phyloP scores from a whole-genome alignment of 2,797 vertebrate species.

The Ceryle rudis region DNA sequence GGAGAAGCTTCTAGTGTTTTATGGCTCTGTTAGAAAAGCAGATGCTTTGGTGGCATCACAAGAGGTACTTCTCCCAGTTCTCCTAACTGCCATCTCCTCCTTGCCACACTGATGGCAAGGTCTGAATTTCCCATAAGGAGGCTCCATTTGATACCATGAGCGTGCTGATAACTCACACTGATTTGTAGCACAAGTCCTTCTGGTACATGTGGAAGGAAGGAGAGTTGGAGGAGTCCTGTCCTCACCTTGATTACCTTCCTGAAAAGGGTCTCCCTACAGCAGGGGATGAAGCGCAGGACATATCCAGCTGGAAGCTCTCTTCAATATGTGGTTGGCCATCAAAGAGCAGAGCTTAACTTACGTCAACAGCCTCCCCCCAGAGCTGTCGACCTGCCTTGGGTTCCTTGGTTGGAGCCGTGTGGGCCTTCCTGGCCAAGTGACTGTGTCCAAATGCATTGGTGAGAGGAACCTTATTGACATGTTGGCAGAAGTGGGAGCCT shows the following conservation, averaged over 20 bases:
- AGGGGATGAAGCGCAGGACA: not conserved
- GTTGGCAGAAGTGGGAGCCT: not conserved
- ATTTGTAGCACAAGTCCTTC: not conserved
- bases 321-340: not conserved
- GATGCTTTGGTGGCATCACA: not conserved
- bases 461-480: slow-evolving; percentile 33
- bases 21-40: not conserved
- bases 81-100: not conserved
- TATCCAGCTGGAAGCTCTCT: not conserved
- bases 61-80: not conserved
- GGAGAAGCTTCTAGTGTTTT: not conserved
- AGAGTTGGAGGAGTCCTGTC: not conserved
- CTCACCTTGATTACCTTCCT: not conserved
- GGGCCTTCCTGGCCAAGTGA: slow-evolving; percentile 17
- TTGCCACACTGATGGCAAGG: not conserved
- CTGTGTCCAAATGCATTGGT: not conserved
- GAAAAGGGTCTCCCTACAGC: not conserved
- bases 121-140: not conserved
- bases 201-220: not conserved
- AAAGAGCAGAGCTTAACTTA: not conserved
- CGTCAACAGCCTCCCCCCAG: not conserved
- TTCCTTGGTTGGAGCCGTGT: not conserved
- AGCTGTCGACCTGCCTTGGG: not conserved
- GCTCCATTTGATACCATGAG: not conserved
- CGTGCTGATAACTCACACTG: not conserved